These are phyloP conservation scores for Sternotherus odoratus DNA, from an alignment of 2,797 vertebrate genomes.

Conservation along the genomic window DNA sequence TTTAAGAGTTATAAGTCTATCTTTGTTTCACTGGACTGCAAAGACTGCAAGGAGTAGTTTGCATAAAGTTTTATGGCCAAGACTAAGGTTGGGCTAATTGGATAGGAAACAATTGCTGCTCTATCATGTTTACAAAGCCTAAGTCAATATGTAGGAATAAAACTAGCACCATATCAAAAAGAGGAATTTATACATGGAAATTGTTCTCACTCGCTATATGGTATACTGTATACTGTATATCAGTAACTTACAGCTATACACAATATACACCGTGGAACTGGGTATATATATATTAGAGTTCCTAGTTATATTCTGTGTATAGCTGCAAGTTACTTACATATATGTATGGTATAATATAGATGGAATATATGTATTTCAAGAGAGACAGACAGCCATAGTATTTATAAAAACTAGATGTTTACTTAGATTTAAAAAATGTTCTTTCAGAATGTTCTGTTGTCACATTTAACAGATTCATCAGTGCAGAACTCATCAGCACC, in stretches of 20 bases:
- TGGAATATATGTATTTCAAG: neutral
- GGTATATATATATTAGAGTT: neutral
- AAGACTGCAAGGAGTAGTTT: constrained; percentile 71
- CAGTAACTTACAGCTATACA: neutral
- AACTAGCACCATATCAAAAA: constrained; percentile 60
- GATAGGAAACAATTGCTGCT: constrained; percentile 77
- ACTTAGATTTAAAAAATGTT: neutral
- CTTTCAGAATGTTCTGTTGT: neutral
- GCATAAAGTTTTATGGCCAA: constrained; percentile 79
- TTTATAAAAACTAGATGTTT: constrained; percentile 5
- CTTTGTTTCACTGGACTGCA: constrained; percentile 75
- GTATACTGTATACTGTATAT: neutral
- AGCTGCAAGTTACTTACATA: neutral
- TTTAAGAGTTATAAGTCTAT: constrained; percentile 77
- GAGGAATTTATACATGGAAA: constrained; percentile 28
- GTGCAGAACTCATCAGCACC: neutral
- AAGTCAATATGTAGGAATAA: constrained; percentile 58
- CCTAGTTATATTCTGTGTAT: neutral
- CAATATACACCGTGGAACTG: neutral
- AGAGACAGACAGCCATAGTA: neutral
- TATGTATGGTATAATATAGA: neutral
- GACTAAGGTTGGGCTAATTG: constrained; percentile 77
- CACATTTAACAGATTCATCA: neutral
- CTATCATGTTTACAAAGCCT: constrained; percentile 72
- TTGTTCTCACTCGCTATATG: neutral